Evolutionary conservation across 2,888 invertebrate species (phyloP).

Genomic region (Sepiola atlantica): DNA sequence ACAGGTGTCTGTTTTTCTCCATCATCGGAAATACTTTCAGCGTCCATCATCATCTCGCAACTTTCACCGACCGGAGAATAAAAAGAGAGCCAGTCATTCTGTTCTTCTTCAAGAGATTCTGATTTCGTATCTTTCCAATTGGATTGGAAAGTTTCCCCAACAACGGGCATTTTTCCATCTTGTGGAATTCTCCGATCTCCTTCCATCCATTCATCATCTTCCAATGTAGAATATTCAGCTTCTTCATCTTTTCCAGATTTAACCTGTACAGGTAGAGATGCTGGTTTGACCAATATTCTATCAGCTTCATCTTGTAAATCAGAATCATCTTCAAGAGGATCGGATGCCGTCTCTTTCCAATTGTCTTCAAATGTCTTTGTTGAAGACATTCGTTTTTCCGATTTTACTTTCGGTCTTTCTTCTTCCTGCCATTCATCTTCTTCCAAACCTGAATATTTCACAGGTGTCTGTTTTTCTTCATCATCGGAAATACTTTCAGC

Average conservation of each 20-base stretch:
- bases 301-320: too few species aligned
- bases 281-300: too few species aligned
- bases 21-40: too few species aligned
- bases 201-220: neutral
- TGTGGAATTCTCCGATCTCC: neutral
- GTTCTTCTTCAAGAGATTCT: slow-evolving; percentile 13
- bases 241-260: too few species aligned
- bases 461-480: neutral
- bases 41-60: too few species aligned
- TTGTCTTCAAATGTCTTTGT: too few species aligned
- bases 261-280: too few species aligned
- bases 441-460: neutral
- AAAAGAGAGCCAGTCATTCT: neutral
- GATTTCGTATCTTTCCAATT: slow-evolving; percentile 1
- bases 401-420: neutral
- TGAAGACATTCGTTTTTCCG: neutral
- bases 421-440: slow-evolving; percentile 33
- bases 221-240: too few species aligned
- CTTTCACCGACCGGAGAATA: neutral
- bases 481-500: neutral
- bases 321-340: too few species aligned
- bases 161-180: too few species aligned
- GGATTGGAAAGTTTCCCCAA: too few species aligned
- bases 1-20: too few species aligned
- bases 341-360: neutral